Percentiles rank a stretch among this genome's conserved stretches.
Conservation (phyloP, 2,797 vertebrate genomes). For the Phoeniculus purpureus region DNA sequence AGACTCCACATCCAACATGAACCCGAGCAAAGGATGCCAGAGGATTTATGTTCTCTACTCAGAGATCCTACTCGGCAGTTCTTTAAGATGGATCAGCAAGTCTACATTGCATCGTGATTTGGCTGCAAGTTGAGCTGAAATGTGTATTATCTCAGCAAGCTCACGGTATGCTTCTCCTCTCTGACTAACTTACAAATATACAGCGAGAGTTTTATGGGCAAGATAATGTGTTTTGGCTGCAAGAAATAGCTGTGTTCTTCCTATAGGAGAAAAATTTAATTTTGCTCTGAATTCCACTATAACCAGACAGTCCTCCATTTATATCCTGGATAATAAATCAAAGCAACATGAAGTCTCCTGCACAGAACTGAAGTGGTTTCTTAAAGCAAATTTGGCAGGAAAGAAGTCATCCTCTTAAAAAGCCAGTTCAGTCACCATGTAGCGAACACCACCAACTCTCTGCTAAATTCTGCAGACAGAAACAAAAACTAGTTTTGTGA, state of each 20-base stretch:
- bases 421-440: neutral
- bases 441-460: neutral
- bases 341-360: conserved; percentile 33
- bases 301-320: conserved; percentile 15
- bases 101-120: neutral
- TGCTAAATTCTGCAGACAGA: neutral
- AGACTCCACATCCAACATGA: neutral
- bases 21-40: neutral
- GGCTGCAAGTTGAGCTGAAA: neutral
- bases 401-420: conserved; percentile 32
- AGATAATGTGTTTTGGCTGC: conserved; percentile 24
- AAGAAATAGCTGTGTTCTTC: neutral
- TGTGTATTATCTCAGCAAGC: neutral
- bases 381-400: conserved; percentile 58
- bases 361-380: conserved; percentile 43
- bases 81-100: neutral
- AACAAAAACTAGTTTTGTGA: neutral
- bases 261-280: conserved; percentile 43
- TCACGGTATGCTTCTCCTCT: neutral
- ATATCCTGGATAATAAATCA: conserved; percentile 57
- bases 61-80: neutral
- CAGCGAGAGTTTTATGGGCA: neutral
- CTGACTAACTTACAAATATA: neutral
- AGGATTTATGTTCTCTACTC: neutral
- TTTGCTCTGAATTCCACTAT: conserved; percentile 35